Percentiles rank a stretch among this genome's conserved stretches.
phyloP scores from a whole-genome alignment of 2,888 invertebrate genomes.

The Tortrix viridana region DNA sequence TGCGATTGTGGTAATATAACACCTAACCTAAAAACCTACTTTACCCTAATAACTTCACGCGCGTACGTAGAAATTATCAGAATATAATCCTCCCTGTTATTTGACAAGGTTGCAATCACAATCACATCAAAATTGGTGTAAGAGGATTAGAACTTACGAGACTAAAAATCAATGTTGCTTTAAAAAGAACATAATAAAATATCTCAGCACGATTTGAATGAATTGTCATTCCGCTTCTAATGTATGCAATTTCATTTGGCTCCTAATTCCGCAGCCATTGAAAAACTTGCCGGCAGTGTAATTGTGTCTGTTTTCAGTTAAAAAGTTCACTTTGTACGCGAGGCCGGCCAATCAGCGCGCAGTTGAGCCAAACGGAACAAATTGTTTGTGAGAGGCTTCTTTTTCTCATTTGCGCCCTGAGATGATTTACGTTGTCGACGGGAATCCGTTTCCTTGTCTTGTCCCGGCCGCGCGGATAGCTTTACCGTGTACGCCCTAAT shows the following conservation, averaged over 20 bases:
- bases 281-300: conserved; percentile 32
- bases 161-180: too few relatives aligned
- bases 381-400: conserved; percentile 39
- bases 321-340: conserved; percentile 36
- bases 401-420: conserved; percentile 37
- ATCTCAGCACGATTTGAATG: conserved; percentile 4
- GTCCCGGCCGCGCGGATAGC: conserved; percentile 22
- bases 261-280: conserved; percentile 16
- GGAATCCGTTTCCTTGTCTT: conserved; percentile 35
- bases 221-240: conserved; percentile 11
- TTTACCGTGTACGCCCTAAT: conserved; percentile 34
- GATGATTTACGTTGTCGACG: conserved; percentile 38
- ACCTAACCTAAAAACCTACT: too few relatives aligned
- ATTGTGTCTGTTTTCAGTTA: conserved; percentile 37
- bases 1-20: too few relatives aligned
- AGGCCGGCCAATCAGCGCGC: conserved; percentile 36
- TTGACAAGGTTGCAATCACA: too few relatives aligned
- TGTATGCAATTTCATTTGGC: conserved; percentile 24
- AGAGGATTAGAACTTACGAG: too few relatives aligned
- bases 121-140: too few relatives aligned
- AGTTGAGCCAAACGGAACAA: conserved; percentile 36
- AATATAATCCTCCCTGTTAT: too few relatives aligned
- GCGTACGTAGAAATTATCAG: too few relatives aligned
- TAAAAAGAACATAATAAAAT: background rate
- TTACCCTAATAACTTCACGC: too few relatives aligned